Evolutionary conservation across 2,888 invertebrate species (phyloP).

Genomic region (Tinea semifulvella): DNA sequence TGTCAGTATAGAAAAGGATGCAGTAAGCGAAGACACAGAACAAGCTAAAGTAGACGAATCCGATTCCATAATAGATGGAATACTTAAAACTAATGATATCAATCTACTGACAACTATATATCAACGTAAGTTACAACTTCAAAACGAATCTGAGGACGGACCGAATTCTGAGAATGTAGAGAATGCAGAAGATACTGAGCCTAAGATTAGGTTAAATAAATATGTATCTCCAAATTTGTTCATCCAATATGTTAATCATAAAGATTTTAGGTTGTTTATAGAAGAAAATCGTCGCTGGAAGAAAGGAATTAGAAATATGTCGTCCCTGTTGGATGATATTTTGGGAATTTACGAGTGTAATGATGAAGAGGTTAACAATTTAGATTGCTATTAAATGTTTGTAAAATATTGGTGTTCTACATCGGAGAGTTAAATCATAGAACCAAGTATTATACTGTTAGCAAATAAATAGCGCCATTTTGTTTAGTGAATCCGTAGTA

Average conservation of each 20-base stretch:
- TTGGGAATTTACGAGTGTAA: conserved; percentile 65
- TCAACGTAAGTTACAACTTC: conserved; percentile 53
- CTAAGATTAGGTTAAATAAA: conserved; percentile 35
- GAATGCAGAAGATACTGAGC: too few relatives aligned
- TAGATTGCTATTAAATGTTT: conserved; percentile 73
- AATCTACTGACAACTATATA: conserved; percentile 70
- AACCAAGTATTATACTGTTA: too few relatives aligned
- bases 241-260: conserved; percentile 60
- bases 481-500: too few relatives aligned
- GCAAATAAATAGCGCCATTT: too few relatives aligned
- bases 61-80: conserved; percentile 71
- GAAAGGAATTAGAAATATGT: conserved; percentile 71
- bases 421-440: too few relatives aligned
- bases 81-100: conserved; percentile 70
- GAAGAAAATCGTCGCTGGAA: conserved; percentile 73
- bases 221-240: conserved; percentile 66
- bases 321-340: conserved; percentile 79
- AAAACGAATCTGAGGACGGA: conserved; percentile 36
- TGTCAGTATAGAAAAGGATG: conserved; percentile 18
- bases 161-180: conserved; percentile 39
- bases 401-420: background rate
- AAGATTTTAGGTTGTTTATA: conserved; percentile 69
- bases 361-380: conserved; percentile 59
- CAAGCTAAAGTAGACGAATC: conserved; percentile 26
- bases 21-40: conserved; percentile 18